A percentile compares a stretch with the other conserved stretches of the same genome.
phyloP scores from a whole-genome alignment of 1,140 invertebrate genomes.

The Muscidifurax raptorellus region DNA sequence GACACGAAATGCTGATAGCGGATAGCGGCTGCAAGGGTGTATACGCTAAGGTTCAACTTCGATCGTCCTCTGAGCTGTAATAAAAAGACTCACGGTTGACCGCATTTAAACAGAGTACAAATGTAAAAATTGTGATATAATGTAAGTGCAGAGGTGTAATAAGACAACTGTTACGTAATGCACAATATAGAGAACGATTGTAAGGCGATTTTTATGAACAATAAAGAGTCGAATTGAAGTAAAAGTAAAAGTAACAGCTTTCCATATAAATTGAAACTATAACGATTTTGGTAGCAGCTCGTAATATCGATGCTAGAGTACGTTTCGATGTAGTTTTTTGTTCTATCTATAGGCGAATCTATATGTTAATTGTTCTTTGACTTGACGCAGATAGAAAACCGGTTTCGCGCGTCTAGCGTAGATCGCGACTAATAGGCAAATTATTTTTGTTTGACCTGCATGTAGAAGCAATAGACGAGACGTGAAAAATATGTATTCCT shows the following conservation, averaged over 20 bases:
- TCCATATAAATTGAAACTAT: background rate
- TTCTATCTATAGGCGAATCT: background rate
- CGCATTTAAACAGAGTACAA: background rate
- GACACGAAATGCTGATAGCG: slow-evolving; percentile 54
- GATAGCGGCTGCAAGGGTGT: slow-evolving; percentile 71
- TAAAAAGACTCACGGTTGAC: background rate
- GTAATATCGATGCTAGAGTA: too few species aligned
- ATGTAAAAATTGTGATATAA: slow-evolving; percentile 26
- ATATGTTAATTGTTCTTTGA: background rate
- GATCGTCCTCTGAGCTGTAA: background rate
- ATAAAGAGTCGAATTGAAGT: background rate
- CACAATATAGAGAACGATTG: background rate
- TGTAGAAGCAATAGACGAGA: too few species aligned
- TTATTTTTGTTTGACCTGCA: too few species aligned
- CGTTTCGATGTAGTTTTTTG: background rate
- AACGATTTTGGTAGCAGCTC: background rate
- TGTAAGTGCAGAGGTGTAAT: background rate
- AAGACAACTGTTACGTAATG: background rate
- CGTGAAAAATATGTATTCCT: too few species aligned
- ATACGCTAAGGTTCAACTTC: slow-evolving; percentile 67
- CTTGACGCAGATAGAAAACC: background rate
- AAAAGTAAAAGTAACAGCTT: background rate
- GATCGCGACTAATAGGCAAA: too few species aligned
- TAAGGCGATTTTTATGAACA: background rate
- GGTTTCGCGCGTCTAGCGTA: background rate